Conservation (phyloP, 2,888 invertebrate species). For the Agapetus fuscipes region DNA sequence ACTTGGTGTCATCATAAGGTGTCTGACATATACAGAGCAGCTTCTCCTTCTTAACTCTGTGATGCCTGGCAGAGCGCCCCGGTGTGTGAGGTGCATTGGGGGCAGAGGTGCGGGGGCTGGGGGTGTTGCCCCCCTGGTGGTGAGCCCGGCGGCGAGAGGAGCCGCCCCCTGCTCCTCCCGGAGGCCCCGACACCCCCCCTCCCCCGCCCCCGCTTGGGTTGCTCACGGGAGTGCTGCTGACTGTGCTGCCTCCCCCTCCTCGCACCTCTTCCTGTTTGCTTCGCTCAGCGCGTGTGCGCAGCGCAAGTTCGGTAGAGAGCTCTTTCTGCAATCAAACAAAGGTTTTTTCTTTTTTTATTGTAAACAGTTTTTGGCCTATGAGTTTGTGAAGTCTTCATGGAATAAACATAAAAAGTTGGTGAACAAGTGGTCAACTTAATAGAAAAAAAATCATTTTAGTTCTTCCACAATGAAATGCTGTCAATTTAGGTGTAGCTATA, state of each 20-base stretch:
- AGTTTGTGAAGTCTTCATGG: too few species aligned
- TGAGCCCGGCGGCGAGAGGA: slow-evolving; percentile 7
- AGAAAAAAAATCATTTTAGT: too few species aligned
- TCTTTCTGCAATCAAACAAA: slow-evolving; percentile 62
- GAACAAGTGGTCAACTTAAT: too few species aligned
- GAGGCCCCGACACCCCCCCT: slow-evolving; percentile 29
- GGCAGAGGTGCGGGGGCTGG: not conserved
- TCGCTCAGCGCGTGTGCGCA: slow-evolving; percentile 60
- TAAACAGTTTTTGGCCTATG: too few species aligned
- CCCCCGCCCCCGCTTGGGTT: slow-evolving; percentile 32
- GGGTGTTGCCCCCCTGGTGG: slow-evolving; percentile 25
- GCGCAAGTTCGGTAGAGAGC: slow-evolving; percentile 60
- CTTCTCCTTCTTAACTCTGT: slow-evolving; percentile 58
- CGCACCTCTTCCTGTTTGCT: slow-evolving; percentile 60
- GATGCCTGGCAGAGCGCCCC: slow-evolving; percentile 25
- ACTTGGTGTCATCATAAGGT: slow-evolving; percentile 93
- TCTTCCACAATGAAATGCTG: too few species aligned
- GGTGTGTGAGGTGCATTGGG: slow-evolving; percentile 1
- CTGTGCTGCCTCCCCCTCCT: slow-evolving; percentile 34
- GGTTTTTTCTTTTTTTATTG: too few species aligned
- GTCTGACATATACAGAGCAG: slow-evolving; percentile 87
- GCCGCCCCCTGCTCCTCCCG: slow-evolving; percentile 25
- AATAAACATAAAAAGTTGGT: too few species aligned
- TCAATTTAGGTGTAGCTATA: too few species aligned
- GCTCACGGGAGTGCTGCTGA: slow-evolving; percentile 37